Conservation (phyloP, 2,888 invertebrate genomes). For the Acrobasis consociella region DNA sequence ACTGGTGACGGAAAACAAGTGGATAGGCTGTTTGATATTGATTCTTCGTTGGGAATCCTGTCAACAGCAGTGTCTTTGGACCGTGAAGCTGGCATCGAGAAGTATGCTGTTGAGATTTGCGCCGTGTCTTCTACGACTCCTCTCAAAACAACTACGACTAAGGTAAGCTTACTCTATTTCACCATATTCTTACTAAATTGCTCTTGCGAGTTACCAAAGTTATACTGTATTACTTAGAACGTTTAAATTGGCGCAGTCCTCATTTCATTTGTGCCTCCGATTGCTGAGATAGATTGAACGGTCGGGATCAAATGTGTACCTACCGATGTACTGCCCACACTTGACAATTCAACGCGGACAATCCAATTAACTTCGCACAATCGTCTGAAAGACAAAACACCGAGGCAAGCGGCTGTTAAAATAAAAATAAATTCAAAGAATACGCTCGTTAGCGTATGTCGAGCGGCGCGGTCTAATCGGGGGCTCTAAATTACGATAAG, state of each 20-base stretch:
- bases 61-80: conserved; percentile 93
- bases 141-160: conserved; percentile 90
- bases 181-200: neutral
- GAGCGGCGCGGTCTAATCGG: conserved; percentile 74
- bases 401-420: conserved; percentile 68
- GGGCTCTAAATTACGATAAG: conserved; percentile 80
- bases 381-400: conserved; percentile 74
- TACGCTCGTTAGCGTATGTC: conserved; percentile 78
- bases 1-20: conserved; percentile 89
- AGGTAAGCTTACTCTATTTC: conserved; percentile 83
- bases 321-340: conserved; percentile 44
- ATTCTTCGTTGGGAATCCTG: conserved; percentile 93
- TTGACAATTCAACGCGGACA: conserved; percentile 53
- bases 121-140: conserved; percentile 89
- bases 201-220: neutral
- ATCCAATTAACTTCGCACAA: conserved; percentile 75
- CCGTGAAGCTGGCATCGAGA: conserved; percentile 91
- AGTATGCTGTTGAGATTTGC: conserved; percentile 92
- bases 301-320: conserved; percentile 42
- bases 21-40: conserved; percentile 95
- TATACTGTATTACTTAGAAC: no score
- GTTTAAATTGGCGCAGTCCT: no score
- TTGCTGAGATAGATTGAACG: conserved; percentile 41
- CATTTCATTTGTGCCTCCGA: conserved; percentile 32
- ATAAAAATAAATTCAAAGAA: conserved; percentile 71